A percentile compares a stretch with the other conserved stretches of the same genome.
Conservation (phyloP, 1,140 invertebrate species). For the Portunus trituberculatus region DNA sequence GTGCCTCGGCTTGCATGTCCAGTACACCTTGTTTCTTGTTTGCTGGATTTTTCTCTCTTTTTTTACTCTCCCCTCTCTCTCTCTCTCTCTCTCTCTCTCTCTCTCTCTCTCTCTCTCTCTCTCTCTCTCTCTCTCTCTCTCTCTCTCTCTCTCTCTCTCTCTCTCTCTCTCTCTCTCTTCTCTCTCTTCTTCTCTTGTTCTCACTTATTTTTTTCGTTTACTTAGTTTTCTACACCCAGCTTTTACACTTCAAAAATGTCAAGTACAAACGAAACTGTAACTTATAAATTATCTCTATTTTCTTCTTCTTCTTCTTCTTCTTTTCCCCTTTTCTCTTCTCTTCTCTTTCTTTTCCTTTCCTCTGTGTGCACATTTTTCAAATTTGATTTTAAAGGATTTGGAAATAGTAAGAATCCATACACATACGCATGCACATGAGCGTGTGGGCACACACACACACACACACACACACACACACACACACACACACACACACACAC, state of each 20-base stretch:
- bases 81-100: neutral
- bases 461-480: slow-evolving; percentile 41
- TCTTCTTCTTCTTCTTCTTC: neutral
- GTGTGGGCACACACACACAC: slow-evolving; percentile 7
- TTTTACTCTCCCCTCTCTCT: neutral
- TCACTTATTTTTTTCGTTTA: neutral
- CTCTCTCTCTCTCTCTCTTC: neutral
- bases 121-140: neutral
- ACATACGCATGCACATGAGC: slow-evolving; percentile 6
- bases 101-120: neutral
- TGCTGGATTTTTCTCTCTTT: no score
- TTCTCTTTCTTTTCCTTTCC: neutral
- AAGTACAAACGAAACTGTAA: no score
- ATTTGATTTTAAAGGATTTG: neutral
- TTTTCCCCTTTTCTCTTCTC: no score
- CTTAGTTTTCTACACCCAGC: no score
- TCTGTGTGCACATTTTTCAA: neutral
- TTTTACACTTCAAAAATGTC: neutral
- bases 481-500: slow-evolving; percentile 32
- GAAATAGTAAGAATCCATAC: neutral
- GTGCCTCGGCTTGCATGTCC: neutral
- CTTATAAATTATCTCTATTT: neutral
- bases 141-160: neutral
- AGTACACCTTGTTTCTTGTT: neutral
- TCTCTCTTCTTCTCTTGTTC: neutral